phyloP scores from a whole-genome alignment of 2,888 invertebrate genomes.

The Trissolcus brochymenae region DNA sequence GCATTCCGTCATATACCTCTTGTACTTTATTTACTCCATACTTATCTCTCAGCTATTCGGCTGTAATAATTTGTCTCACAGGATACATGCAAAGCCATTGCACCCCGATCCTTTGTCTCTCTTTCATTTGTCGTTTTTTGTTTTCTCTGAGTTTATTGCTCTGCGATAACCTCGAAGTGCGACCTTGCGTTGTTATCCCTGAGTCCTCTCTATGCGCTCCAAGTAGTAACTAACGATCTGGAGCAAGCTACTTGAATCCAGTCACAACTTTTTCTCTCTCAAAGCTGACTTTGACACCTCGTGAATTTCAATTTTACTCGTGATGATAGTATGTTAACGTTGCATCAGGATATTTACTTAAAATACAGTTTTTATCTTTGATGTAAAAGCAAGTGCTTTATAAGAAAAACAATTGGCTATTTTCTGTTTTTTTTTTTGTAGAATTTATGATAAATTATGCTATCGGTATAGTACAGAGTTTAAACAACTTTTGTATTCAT shows the following conservation, averaged over 20 bases:
- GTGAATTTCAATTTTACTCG: constrained; percentile 32
- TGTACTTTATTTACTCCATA: no score
- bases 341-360: no score
- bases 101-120: constrained; percentile 8
- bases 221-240: constrained; percentile 71
- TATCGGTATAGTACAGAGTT: no score
- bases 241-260: constrained; percentile 52
- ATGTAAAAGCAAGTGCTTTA: no score
- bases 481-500: no score
- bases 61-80: constrained; percentile 38
- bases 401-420: no score
- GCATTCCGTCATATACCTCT: no score
- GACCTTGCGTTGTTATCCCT: constrained; percentile 72
- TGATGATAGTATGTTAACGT: background rate
- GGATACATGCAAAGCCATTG: constrained; percentile 22
- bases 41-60: constrained; percentile 6
- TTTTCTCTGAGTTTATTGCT: constrained; percentile 72
- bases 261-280: constrained; percentile 20
- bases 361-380: no score
- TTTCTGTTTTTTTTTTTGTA: no score
- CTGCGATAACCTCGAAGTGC: constrained; percentile 70
- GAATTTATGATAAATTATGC: no score
- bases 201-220: constrained; percentile 64
- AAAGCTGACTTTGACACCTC: constrained; percentile 37
- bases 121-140: constrained; percentile 63